phyloP scores from a whole-genome alignment of 1,140 invertebrate genomes.

The Bombus superbus region DNA sequence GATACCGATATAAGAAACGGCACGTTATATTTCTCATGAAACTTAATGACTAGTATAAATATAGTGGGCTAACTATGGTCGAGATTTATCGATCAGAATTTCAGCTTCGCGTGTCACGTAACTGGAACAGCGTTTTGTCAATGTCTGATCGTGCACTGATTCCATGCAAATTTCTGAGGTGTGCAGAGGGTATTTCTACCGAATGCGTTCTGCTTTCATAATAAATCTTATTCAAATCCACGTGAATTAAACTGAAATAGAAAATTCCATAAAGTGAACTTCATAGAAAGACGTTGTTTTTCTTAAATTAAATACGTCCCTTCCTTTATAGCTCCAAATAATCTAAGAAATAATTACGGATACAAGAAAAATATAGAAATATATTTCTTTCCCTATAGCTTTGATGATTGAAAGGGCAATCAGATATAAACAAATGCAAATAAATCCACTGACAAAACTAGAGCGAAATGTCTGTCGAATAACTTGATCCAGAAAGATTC shows the following conservation, averaged over 20 bases:
- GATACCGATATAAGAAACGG: not conserved
- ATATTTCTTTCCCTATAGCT: not conserved
- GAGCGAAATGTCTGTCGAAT: not conserved
- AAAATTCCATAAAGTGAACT: not conserved
- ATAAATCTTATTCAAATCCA: not conserved
- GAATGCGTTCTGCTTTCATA: not conserved
- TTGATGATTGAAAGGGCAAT: not conserved
- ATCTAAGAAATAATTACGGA: not conserved
- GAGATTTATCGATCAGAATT: slow-evolving; percentile 49
- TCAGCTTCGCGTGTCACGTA: slow-evolving; percentile 41
- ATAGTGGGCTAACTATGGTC: not conserved
- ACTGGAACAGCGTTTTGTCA: slow-evolving; percentile 47
- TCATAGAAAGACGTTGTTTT: not conserved
- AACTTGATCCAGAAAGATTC: not conserved
- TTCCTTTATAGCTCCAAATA: not conserved
- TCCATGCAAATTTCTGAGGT: not conserved
- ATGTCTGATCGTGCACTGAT: slow-evolving; percentile 8
- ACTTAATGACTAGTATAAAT: slow-evolving; percentile 6
- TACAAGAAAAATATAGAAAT: not conserved
- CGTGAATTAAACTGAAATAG: not conserved
- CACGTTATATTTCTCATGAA: not conserved
- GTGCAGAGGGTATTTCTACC: not conserved
- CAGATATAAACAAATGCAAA: too few relatives aligned
- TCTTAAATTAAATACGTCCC: not conserved
- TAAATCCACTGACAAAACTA: too few relatives aligned